Evolutionary conservation across 2,888 invertebrate genomes (phyloP).

Genomic region (Cataglyphis altisquamis): DNA sequence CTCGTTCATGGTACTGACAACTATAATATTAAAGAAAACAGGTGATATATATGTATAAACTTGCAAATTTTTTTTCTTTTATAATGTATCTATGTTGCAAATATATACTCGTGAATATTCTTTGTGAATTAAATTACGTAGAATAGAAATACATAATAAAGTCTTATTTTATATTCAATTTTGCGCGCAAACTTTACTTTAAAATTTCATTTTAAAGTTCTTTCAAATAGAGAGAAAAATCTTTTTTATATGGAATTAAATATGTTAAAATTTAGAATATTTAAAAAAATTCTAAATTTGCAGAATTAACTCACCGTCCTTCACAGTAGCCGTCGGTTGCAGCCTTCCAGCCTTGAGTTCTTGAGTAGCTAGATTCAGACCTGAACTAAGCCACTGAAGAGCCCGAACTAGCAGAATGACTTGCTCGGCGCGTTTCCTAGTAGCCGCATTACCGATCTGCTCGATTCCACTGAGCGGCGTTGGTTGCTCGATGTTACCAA

Average conservation of each 20-base stretch:
- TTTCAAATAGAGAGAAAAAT: not conserved
- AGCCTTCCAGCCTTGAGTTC: conserved; percentile 94
- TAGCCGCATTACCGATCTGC: conserved; percentile 84
- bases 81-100: not conserved
- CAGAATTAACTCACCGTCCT: conserved; percentile 90
- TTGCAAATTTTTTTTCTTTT: not conserved
- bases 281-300: not conserved
- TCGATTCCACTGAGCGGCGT: conserved; percentile 85
- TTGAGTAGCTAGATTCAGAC: conserved; percentile 95
- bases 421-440: conserved; percentile 90
- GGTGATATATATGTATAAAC: not conserved
- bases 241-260: too few species aligned
- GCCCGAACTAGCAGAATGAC: conserved; percentile 96
- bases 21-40: conserved; percentile 87
- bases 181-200: not conserved
- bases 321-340: conserved; percentile 96
- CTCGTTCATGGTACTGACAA: conserved; percentile 95
- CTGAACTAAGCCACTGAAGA: conserved; percentile 97
- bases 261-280: not conserved
- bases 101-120: not conserved
- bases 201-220: not conserved
- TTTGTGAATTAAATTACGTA: not conserved
- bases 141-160: not conserved
- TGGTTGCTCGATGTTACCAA: conserved; percentile 85
- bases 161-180: not conserved